Conservation (phyloP, 2,113 vertebrate genomes). For the Sceloporus tristichus region DNA sequence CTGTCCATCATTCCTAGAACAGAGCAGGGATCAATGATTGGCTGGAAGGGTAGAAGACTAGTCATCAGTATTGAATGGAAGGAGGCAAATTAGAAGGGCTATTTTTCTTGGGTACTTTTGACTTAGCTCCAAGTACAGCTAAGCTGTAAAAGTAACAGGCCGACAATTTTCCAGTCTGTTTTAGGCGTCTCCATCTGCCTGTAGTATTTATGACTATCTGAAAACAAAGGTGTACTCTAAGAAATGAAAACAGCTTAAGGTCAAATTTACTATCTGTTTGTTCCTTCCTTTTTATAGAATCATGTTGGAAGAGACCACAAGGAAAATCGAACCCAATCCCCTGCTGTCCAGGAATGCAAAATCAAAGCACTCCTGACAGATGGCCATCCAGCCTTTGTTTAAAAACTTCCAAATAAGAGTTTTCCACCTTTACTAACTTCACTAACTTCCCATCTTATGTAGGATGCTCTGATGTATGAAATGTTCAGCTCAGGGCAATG, state of each 20-base stretch:
- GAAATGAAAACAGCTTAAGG: slow-evolving; percentile 52
- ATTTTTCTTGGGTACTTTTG: background rate
- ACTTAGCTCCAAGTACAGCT: background rate
- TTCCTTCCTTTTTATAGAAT: background rate
- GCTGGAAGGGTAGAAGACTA: background rate
- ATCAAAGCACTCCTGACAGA: too few relatives aligned
- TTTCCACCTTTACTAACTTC: background rate
- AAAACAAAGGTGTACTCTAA: slow-evolving; percentile 43
- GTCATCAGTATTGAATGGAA: background rate
- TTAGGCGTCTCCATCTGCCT: background rate
- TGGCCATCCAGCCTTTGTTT: too few relatives aligned
- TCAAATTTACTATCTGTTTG: slow-evolving; percentile 22
- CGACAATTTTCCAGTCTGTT: background rate
- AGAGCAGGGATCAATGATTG: background rate
- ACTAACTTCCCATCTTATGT: slow-evolving; percentile 20
- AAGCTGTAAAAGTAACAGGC: background rate
- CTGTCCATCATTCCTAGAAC: too few relatives aligned
- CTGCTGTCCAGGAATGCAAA: too few relatives aligned
- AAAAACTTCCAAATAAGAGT: slow-evolving; percentile 3
- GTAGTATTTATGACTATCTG: background rate
- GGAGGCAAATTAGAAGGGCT: background rate
- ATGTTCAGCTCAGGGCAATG: slow-evolving; percentile 19
- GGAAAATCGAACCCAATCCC: too few relatives aligned
- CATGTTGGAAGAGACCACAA: too few relatives aligned
- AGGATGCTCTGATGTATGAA: slow-evolving; percentile 28